Conservation (phyloP, 2,888 invertebrate species). For the Dinocampus coccinellae region DNA sequence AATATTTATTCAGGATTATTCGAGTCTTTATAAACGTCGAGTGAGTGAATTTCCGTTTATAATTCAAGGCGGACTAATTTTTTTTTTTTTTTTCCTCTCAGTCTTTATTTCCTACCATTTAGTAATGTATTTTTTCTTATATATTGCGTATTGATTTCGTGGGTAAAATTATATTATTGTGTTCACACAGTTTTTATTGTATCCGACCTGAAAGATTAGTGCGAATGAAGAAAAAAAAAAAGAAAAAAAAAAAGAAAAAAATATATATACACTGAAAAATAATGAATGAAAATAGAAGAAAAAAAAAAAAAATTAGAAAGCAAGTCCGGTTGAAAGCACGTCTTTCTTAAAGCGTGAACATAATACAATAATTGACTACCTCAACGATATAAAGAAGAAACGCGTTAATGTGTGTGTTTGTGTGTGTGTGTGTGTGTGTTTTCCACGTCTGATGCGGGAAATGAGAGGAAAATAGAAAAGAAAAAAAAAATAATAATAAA, state of each 20-base stretch:
- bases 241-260: slow-evolving; percentile 14
- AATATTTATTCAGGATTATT: not conserved
- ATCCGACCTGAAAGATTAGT: slow-evolving; percentile 22
- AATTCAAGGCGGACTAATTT: not conserved
- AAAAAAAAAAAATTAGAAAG: slow-evolving; percentile 19
- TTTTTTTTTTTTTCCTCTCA: not conserved
- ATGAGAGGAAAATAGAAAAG: slow-evolving; percentile 19
- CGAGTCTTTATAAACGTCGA: not conserved
- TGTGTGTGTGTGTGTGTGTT: not conserved
- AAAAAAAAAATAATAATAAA: too few relatives aligned
- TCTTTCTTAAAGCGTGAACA: slow-evolving; percentile 33
- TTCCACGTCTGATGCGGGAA: not conserved
- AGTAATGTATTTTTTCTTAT: too few relatives aligned
- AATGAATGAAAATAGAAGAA: slow-evolving; percentile 23
- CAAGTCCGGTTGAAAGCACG: not conserved
- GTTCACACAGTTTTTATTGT: slow-evolving; percentile 15
- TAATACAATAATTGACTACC: slow-evolving; percentile 46
- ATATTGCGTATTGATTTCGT: not conserved
- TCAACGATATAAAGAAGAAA: slow-evolving; percentile 21
- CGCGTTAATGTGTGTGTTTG: not conserved
- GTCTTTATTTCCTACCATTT: too few relatives aligned
- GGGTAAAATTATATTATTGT: not conserved
- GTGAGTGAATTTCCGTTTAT: not conserved
- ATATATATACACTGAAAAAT: too few relatives aligned
- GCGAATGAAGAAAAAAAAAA: slow-evolving; percentile 25